phyloP scores from a whole-genome alignment of 1,140 invertebrate genomes.

The Drepana arcuata region DNA sequence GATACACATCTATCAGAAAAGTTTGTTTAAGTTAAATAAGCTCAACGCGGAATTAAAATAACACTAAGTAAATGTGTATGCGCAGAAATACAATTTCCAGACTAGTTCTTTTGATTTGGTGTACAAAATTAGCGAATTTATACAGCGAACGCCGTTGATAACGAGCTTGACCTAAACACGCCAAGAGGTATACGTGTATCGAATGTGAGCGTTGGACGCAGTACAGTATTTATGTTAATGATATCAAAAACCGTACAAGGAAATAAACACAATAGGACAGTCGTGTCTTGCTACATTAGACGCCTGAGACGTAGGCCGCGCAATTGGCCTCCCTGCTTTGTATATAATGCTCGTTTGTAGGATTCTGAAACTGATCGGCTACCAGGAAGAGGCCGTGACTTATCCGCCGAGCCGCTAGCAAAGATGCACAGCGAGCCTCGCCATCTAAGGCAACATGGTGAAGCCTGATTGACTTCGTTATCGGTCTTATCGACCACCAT shows the following conservation, averaged over 20 bases:
- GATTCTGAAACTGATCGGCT: conserved; percentile 40
- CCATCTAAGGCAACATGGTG: conserved; percentile 40
- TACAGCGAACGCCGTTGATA: too few species aligned
- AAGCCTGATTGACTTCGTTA: conserved; percentile 43
- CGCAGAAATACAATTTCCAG: too few species aligned
- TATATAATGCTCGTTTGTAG: conserved; percentile 57
- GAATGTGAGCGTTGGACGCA: conserved; percentile 35
- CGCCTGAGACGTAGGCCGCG: conserved; percentile 31
- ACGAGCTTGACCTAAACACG: conserved; percentile 19
- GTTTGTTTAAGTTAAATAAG: too few species aligned
- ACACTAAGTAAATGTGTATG: too few species aligned
- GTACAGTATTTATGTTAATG: conserved; percentile 54
- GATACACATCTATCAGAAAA: too few species aligned
- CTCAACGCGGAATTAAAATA: too few species aligned
- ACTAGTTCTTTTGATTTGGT: too few species aligned
- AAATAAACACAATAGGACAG: conserved; percentile 60
- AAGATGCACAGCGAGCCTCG: conserved; percentile 29
- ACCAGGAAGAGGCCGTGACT: conserved; percentile 41
- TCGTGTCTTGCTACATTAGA: conserved; percentile 51
- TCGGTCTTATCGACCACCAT: conserved; percentile 27
- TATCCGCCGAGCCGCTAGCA: conserved; percentile 28
- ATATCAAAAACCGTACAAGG: conserved; percentile 55
- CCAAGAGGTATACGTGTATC: conserved; percentile 26
- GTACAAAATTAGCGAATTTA: too few species aligned
- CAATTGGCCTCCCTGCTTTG: conserved; percentile 53